Evolutionary conservation across 2,888 invertebrate species (phyloP).

Genomic region (Eubasilissa splendida): DNA sequence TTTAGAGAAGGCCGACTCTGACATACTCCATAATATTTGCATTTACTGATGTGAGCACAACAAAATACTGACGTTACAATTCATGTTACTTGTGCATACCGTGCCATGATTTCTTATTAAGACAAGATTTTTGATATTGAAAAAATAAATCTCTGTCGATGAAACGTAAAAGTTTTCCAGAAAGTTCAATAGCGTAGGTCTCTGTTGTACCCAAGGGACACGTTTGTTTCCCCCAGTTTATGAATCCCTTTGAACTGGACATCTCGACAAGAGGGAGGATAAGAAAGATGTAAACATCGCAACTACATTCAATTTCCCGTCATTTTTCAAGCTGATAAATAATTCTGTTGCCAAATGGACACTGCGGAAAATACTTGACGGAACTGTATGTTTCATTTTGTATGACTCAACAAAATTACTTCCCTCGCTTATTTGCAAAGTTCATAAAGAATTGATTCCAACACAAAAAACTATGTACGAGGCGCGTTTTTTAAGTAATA

Average conservation of each 20-base stretch:
- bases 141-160: constrained; percentile 49
- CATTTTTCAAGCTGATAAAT: constrained; percentile 76
- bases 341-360: constrained; percentile 74
- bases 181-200: constrained; percentile 47
- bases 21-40: too few relatives aligned
- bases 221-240: constrained; percentile 55
- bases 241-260: constrained; percentile 61
- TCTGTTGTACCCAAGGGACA: constrained; percentile 69
- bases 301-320: constrained; percentile 76
- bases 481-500: too few relatives aligned
- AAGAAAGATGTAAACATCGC: constrained; percentile 76
- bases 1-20: too few relatives aligned
- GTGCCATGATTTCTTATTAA: constrained; percentile 20
- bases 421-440: constrained; percentile 10
- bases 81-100: too few relatives aligned
- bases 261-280: constrained; percentile 71
- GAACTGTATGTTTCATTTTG: constrained; percentile 38
- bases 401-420: constrained; percentile 38
- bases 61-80: too few relatives aligned
- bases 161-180: constrained; percentile 45
- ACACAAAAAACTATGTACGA: background rate
- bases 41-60: too few relatives aligned
- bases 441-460: constrained; percentile 13
- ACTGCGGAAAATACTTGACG: constrained; percentile 38
- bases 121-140: constrained; percentile 17